These are phyloP conservation scores for Pipistrellus pipistrellus DNA, from an alignment of 2,797 vertebrate genomes.

Conservation along the genomic window DNA sequence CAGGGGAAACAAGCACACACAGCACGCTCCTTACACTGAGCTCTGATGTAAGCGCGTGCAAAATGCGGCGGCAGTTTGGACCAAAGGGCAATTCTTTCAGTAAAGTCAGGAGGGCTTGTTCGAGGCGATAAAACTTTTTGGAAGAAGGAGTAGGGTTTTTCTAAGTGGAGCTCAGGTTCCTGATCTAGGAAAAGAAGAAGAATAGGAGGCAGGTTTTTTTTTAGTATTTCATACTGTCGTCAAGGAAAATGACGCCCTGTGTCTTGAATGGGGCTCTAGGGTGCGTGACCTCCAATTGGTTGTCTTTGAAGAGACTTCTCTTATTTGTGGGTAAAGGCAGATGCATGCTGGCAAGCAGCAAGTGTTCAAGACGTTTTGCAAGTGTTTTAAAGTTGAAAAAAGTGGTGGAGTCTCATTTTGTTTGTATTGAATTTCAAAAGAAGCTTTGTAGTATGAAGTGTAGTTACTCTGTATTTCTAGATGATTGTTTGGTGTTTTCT, in stretches of 20 bases:
- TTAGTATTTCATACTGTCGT: not conserved
- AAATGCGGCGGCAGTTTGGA: not conserved
- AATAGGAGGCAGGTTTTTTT: not conserved
- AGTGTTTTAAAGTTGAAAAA: conserved; percentile 20
- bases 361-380: not conserved
- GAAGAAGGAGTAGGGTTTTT: conserved; percentile 14
- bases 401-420: not conserved
- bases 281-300: too few species aligned
- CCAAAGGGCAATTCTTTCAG: not conserved
- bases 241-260: not conserved
- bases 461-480: not conserved
- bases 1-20: not conserved
- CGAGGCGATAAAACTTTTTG: conserved; percentile 1
- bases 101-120: not conserved
- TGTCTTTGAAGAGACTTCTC: conserved; percentile 30
- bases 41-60: not conserved
- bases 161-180: not conserved
- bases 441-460: not conserved
- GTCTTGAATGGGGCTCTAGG: not conserved
- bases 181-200: not conserved
- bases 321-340: not conserved
- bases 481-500: too few species aligned
- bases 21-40: not conserved
- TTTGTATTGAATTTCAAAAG: conserved; percentile 57
- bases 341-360: not conserved